Evolutionary conservation across 2,797 vertebrate genomes (phyloP), one percentile per base, ranked within the genome.

Genomic region (Agapornis canus): DNA sequence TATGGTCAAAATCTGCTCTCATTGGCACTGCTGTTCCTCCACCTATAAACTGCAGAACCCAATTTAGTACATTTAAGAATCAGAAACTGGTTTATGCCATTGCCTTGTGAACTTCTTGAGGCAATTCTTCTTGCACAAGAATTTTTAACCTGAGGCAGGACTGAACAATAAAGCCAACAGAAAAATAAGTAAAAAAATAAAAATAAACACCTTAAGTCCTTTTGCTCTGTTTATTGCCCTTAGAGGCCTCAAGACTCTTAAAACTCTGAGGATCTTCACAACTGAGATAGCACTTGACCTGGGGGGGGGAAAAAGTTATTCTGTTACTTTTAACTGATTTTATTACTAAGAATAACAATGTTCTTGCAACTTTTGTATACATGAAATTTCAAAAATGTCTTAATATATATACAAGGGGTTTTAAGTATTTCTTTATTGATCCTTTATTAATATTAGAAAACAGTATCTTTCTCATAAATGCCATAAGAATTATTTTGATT

Each of bases 171-270:
- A 75, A 40, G 27, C 7, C 59, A 77, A 84, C 2, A 64, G 35
- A 85, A 90, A 68, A 8, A 47, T 2, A 56, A 60, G 7, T 51
- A 21, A 2, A 78, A 88, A 89, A 85, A 66, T 40, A 87, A 35
- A 73, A 80, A 49, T 72, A 84, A 61, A 51, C 90, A 99, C 99
- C 99, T 99, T 99, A 60, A 99, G 98, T 97, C 99, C 99, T 98
- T 99, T 99, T 54, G 99, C 99, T 98, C 99, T 98, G 98, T 99
- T 99, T 97, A 99, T 99, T 80, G 99, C 99, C 96, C 99, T 98
- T 95, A 99, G 98, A 10, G 99, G 99, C 92, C 99, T 98, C 95
- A 99, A 98, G 49, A 99, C 99, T 93, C 99, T 98, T 79, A 99
- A 98, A 64, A 99, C 99, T 97, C 99, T 98, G 75, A 99, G 98